phyloP scores from a whole-genome alignment of 2,888 invertebrate species.

The Heteromurus nitidus region DNA sequence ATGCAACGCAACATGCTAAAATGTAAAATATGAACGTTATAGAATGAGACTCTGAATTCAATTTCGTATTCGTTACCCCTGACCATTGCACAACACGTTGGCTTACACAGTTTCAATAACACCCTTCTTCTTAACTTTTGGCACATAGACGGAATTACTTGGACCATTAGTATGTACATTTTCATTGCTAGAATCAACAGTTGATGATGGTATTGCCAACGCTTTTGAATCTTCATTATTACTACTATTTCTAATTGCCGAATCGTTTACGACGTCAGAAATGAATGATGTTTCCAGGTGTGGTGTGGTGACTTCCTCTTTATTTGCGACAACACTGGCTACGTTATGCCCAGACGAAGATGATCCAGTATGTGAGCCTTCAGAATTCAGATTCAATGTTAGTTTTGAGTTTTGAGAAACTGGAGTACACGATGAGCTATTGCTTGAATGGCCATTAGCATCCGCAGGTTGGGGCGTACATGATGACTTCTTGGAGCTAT shows the following conservation, averaged over 20 bases:
- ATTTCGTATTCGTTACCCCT: too few relatives aligned
- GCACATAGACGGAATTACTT: slow-evolving; percentile 54
- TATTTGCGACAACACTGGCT: slow-evolving; percentile 22
- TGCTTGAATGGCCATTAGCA: slow-evolving; percentile 39
- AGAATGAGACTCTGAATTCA: too few relatives aligned
- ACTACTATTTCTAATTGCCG: slow-evolving; percentile 33
- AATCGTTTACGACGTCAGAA: slow-evolving; percentile 43
- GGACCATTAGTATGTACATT: slow-evolving; percentile 41
- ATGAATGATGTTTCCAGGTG: slow-evolving; percentile 72
- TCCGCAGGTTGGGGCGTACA: slow-evolving; percentile 28
- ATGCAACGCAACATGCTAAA: too few relatives aligned
- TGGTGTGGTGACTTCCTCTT: slow-evolving; percentile 67
- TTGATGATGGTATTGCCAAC: neutral
- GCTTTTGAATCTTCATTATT: slow-evolving; percentile 26
- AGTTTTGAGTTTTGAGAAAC: slow-evolving; percentile 15
- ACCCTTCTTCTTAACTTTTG: slow-evolving; percentile 69
- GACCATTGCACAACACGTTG: too few relatives aligned
- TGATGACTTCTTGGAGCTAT: slow-evolving; percentile 33
- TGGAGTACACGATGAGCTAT: slow-evolving; percentile 41
- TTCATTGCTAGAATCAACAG: neutral
- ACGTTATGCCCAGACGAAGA: neutral
- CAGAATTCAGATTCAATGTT: slow-evolving; percentile 27
- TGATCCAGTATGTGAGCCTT: slow-evolving; percentile 25
- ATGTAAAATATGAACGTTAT: too few relatives aligned
- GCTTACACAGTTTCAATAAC: slow-evolving; percentile 68